Evolutionary conservation across 37 sponge, comb jelly and placozoan genomes (phyloP), one percentile per base, ranked within the genome.

Genomic region (Chondrilla cf. caribensis): DNA sequence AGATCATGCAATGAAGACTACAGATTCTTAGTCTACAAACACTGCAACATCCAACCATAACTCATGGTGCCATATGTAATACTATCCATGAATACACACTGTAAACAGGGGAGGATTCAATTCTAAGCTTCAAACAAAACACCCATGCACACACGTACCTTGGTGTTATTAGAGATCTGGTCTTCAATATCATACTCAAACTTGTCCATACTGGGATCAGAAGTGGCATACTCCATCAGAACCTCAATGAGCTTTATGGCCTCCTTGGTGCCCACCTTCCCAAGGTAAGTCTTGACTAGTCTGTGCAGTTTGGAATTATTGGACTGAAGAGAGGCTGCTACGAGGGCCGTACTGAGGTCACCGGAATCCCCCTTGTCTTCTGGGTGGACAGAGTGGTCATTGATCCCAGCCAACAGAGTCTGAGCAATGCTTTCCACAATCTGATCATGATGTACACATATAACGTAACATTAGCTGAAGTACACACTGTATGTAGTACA

Each of bases 291-390:
- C 28, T 37, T 19, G 21, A 85, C 67, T 29, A 85, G 42, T 19
- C 38, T 7, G 25, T 85, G 79, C 35, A 85, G 70, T 38, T 85
- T 79, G 70, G 57, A 3, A 75, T 83, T 73, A 29, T 72, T 43
- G 14, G 77, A 58, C 35, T 41, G 9, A 21, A 76, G 42, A 38
- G 70, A 77, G 0, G 60, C 26, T 14, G 25, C 15, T 15, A 84
- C 77, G 22, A 84, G 21, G n/a, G 77, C 44, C 2, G 22, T 41
- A 21, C 0, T 18, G 28, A 67, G 65, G 14, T 38, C 54, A 2
- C 22, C n/a, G 2, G 76, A 73, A 43, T 73, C 76, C 9, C 7
- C 44, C 19, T 73, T n/a, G 8, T 32, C 24, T n/a, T 73, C 76
- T 39, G 76, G 76, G 44, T 73, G 76, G n/a, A 36, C n/a, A 11